A percentile compares a stretch with the other conserved stretches of the same genome.
Evolutionary conservation across 2,113 vertebrate genomes (phyloP).

Genomic region (Colossoma macropomum): DNA sequence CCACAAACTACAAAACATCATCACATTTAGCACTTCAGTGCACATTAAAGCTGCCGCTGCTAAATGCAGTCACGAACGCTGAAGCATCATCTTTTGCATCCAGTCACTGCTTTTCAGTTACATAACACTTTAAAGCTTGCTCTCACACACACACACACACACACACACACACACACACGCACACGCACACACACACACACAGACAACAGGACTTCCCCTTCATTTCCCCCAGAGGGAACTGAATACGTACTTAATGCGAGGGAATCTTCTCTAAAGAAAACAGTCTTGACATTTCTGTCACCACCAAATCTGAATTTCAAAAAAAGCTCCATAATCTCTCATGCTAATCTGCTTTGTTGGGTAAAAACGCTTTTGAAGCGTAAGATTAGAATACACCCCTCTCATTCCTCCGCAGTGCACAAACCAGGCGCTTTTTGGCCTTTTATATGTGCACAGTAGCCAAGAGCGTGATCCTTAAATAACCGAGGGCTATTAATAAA

Average conservation of each 20-base stretch:
- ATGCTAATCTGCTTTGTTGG: background rate
- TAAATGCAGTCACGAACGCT: background rate
- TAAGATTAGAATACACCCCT: background rate
- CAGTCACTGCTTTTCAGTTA: conserved; percentile 8
- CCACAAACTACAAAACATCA: background rate
- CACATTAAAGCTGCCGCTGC: background rate
- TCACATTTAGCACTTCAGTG: background rate
- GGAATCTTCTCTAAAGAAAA: background rate
- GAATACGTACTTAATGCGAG: background rate
- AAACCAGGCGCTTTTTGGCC: background rate
- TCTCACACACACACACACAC: background rate
- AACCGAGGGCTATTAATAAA: too few species aligned
- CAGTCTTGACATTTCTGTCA: background rate
- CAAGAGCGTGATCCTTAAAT: too few species aligned
- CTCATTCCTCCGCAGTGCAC: background rate
- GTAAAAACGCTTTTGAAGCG: background rate
- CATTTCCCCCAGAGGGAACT: background rate
- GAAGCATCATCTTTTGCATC: background rate
- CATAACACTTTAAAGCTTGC: conserved; percentile 1
- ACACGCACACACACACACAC: background rate
- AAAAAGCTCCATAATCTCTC: background rate
- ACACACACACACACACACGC: conserved; percentile 28
- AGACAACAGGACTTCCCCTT: background rate
- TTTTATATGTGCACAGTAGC: background rate
- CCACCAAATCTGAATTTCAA: background rate